phyloP scores from a whole-genome alignment of 2,797 vertebrate species.

The Limosa lapponica region DNA sequence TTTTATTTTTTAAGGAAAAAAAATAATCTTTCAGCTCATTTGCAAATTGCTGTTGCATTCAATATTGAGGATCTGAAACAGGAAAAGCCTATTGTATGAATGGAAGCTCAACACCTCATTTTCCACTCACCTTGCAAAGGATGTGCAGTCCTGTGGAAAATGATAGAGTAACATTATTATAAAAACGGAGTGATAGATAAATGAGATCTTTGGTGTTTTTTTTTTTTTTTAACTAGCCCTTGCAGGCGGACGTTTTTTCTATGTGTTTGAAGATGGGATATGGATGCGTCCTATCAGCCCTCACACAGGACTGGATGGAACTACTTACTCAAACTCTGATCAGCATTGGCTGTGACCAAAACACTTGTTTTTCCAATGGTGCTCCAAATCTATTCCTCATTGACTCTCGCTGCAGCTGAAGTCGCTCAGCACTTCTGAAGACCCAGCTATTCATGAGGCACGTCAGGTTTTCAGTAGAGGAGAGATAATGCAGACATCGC shows the following conservation, averaged over 20 bases:
- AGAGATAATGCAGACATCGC: slow-evolving; percentile 27
- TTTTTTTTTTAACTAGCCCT: neutral
- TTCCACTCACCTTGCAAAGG: slow-evolving; percentile 11
- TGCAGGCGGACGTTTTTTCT: accelerated
- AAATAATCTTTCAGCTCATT: neutral
- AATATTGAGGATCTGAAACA: neutral
- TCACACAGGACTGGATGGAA: neutral
- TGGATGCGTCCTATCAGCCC: neutral
- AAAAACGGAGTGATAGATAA: slow-evolving; percentile 1
- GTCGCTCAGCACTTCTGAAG: neutral
- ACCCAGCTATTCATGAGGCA: neutral
- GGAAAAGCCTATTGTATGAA: neutral
- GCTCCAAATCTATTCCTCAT: neutral
- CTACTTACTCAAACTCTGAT: neutral
- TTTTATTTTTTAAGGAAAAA: neutral
- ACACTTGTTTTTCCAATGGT: neutral
- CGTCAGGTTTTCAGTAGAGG: neutral
- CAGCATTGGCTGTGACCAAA: accelerated
- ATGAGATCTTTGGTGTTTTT: neutral
- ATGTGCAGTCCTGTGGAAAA: slow-evolving; percentile 16
- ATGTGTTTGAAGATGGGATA: neutral
- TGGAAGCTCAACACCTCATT: neutral
- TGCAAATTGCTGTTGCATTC: neutral
- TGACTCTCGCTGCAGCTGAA: neutral
- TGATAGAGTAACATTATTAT: neutral